Evolutionary conservation across 1,140 invertebrate genomes (phyloP), one percentile per base, ranked within the genome.

Genomic region (Zelostemma sp.): DNA sequence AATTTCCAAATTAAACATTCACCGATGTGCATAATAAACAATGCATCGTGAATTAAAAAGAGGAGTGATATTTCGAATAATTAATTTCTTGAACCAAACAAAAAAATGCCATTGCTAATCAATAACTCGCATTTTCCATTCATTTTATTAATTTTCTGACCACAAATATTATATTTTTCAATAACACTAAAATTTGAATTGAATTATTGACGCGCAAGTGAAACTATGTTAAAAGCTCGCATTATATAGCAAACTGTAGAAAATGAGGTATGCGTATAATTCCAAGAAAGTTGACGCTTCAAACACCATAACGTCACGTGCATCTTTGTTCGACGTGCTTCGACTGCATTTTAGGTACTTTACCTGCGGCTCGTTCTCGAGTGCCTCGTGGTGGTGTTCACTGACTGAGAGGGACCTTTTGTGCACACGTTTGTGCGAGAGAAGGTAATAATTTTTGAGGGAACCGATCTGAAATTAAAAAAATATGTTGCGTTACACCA

Each of bases 391-490:
- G 83, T 95, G 93, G 51, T 90, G 87, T 60, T 90, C 87, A 77
- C 90, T 93, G n/a, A 86, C 84, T 35, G 90, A 87, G 16, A 91
- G 78, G 0, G 94, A 97, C 47, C 95, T 88, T 80, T 95, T 96
- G 69, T 90, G 89, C 19, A 96, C 87, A 53, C 90, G 89, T 49
- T 91, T 89, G 80, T 95, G 93, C 64, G 92, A 91, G 76, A 96
- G 90, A 40, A 96, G 85, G 78, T 93, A 96, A 85, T 92, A 95
- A 66, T 91, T 89, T 74, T 93, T 90, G 58, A 96, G 83, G 17
- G 91, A 89, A 19, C 95, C 94, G 81, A 97, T 95, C 94, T 96
- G 89, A 43, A 91, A 82, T 58, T 76, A 70, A 48, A 28, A 49
- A 74, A 54, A 50, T 46, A 54, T 48, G 43, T 43, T 47, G 3